Base-by-base conservation (phyloP, 2,113 vertebrate species). In the Hystrix brachyura region DNA sequence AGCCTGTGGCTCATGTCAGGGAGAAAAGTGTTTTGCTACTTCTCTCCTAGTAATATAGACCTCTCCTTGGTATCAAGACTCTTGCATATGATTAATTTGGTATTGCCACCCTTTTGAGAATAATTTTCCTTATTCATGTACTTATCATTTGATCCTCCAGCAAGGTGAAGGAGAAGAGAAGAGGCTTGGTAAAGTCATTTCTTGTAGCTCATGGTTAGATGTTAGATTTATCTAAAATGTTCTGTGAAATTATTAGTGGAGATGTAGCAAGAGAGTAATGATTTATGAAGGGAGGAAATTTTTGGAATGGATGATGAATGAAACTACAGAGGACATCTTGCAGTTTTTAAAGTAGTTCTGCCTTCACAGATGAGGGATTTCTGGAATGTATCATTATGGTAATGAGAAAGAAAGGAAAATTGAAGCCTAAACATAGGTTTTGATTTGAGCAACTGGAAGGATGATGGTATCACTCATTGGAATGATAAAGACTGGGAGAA, bases 21-120 rank as follows among this genome's bases (percentile, higher is more conserved):
- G 15, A 90, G 10, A 65, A n/a, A n/a, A n/a, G n/a, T n/a, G 7
- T 51, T 76, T n/a, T 94, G 46, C 18, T 94, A 43, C 7, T 81
- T 91, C 29, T 76, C 25, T 55, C 3, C 6, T 38, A 74, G 23
- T 5, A 51, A 60, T 32, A 25, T 1, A 78, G 12, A 74, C 21
- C 11, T 38, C 46, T 76, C 6, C 15, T 64, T 62, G 13, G 1
- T 85, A 48, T 59, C 12, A 5, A 43, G 38, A 57, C 3, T 59
- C 59, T 6, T 8, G 53, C 62, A 53, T 25, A 23, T 67, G 67
- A 74, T 69, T 84, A 90, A 93, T 19, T 48, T 34, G 7, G 51
- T n/a, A 92, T 97, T 79, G 43, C 87, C 34, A 79, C 74, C 60
- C 7, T 87, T 78, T 93, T 11, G 85, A 60, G 53, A n/a, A 15